Conservation (phyloP, 2,113 vertebrate species). For the Notiomystis cincta region DNA sequence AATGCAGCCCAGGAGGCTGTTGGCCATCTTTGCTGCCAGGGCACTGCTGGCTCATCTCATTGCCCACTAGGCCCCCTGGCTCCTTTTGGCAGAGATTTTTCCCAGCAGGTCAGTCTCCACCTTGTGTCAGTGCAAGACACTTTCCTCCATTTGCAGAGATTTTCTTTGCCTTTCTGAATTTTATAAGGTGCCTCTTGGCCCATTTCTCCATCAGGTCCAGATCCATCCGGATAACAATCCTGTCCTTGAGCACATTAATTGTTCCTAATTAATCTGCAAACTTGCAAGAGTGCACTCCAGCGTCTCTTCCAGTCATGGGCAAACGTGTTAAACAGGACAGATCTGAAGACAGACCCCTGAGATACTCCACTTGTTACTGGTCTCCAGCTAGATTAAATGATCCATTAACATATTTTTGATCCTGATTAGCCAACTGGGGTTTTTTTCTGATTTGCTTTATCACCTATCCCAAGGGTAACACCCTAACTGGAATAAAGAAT, state of each 20-base stretch:
- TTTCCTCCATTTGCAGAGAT: background rate
- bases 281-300: background rate
- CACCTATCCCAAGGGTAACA: background rate
- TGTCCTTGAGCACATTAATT: background rate
- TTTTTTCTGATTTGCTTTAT: background rate
- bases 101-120: background rate
- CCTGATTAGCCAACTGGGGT: background rate
- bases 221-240: background rate
- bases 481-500: background rate
- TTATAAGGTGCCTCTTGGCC: background rate
- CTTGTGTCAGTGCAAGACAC: background rate
- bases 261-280: background rate
- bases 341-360: background rate
- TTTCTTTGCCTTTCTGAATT: background rate
- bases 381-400: accelerated
- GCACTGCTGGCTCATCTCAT: background rate
- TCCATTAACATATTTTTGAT: background rate
- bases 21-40: background rate
- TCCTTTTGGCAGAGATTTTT: background rate
- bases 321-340: background rate
- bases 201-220: background rate
- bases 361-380: background rate
- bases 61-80: background rate
- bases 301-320: background rate
- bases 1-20: background rate